Conservation (phyloP, 2,113 vertebrate species). For the Chlorocebus sabaeus region DNA sequence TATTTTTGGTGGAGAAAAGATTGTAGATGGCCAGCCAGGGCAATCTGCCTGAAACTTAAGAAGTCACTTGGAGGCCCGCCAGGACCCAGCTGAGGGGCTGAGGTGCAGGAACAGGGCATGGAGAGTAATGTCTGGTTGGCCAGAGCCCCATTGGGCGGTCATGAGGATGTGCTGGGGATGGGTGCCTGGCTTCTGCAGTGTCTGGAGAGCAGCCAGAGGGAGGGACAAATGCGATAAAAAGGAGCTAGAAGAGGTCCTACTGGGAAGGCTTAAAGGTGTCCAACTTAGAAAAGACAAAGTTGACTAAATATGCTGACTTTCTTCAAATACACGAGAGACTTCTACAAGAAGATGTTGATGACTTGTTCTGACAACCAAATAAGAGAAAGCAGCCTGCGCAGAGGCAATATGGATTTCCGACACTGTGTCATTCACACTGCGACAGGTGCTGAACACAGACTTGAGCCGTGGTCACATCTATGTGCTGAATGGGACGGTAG, state of each 20-base stretch:
- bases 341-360: background rate
- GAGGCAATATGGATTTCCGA: background rate
- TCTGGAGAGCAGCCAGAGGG: background rate
- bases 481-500: background rate
- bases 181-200: background rate
- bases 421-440: background rate
- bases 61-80: background rate
- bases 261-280: background rate
- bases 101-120: background rate
- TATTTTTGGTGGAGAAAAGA: constrained; percentile 10
- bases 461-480: too few species aligned
- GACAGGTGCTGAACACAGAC: too few species aligned
- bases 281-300: background rate
- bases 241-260: background rate
- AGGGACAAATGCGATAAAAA: background rate
- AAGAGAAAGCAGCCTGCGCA: background rate
- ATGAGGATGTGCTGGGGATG: fast-evolving
- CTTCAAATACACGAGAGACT: background rate
- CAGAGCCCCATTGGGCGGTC: fast-evolving
- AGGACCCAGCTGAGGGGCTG: background rate
- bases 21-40: background rate
- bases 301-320: background rate
- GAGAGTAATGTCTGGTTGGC: background rate
- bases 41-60: constrained; percentile 9
- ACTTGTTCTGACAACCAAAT: background rate